Conservation (phyloP, 2,797 vertebrate genomes). For the Manis javanica region DNA sequence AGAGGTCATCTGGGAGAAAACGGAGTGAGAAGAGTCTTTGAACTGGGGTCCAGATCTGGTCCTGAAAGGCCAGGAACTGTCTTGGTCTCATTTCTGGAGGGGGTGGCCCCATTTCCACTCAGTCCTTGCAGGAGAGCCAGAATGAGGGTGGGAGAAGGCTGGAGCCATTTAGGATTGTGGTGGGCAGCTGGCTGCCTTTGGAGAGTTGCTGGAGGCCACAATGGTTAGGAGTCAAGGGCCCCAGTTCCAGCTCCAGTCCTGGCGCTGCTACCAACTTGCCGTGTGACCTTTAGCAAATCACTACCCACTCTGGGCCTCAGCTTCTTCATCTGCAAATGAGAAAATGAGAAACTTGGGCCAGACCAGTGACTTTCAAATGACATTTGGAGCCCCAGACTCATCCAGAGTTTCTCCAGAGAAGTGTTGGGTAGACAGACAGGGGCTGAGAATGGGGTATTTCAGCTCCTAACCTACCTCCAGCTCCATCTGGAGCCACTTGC, state of each 20-base stretch:
- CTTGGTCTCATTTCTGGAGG: not conserved
- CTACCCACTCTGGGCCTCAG: slow-evolving; percentile 35
- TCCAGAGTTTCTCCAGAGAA: not conserved
- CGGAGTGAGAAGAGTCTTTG: not conserved
- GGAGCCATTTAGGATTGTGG: not conserved
- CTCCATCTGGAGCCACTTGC: not conserved
- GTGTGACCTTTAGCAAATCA: slow-evolving; percentile 72
- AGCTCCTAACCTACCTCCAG: not conserved
- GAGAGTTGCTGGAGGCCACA: not conserved
- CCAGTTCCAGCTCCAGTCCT: slow-evolving; percentile 3
- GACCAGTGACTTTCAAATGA: slow-evolving; percentile 42
- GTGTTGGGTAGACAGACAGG: not conserved
- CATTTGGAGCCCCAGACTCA: not conserved
- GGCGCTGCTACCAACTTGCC: slow-evolving; percentile 69
- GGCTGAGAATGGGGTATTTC: not conserved
- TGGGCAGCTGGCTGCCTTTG: not conserved
- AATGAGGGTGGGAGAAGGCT: not conserved
- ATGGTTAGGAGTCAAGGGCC: not conserved
- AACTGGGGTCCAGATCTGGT: not conserved
- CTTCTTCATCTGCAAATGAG: slow-evolving; percentile 44
- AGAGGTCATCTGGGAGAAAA: not conserved
- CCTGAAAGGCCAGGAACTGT: not conserved
- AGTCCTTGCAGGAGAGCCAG: not conserved
- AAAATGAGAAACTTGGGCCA: slow-evolving; percentile 51
- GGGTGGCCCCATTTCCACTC: not conserved